phyloP scores from a whole-genome alignment of 1,140 invertebrate genomes.

The Drosophila albomicans region DNA sequence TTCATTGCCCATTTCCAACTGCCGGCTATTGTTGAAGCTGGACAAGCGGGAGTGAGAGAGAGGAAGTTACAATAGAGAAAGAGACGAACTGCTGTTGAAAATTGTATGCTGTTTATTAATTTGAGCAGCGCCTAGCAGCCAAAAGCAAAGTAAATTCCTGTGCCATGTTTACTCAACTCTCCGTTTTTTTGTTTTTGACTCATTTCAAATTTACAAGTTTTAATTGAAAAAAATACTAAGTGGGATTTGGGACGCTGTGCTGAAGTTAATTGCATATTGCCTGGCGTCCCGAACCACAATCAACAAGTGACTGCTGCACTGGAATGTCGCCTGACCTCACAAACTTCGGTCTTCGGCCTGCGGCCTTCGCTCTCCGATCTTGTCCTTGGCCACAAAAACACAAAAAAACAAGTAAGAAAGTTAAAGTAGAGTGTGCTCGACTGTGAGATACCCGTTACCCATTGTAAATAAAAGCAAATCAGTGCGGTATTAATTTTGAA shows the following conservation, averaged over 20 bases:
- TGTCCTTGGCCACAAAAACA: neutral
- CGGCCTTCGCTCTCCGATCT: neutral
- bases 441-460: no score
- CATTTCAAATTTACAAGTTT: conserved; percentile 48
- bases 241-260: conserved; percentile 7
- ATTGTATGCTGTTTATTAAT: conserved; percentile 47
- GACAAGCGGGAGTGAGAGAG: neutral
- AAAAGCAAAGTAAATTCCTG: conserved; percentile 21
- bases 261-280: conserved; percentile 15
- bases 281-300: conserved; percentile 24
- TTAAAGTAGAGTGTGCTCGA: no score
- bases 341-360: no score
- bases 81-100: conserved; percentile 17
- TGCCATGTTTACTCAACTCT: conserved; percentile 20
- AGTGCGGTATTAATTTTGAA: no score
- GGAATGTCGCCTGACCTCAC: conserved; percentile 3
- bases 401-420: no score
- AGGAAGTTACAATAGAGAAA: neutral
- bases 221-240: conserved; percentile 44
- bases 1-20: conserved; percentile 46
- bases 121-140: neutral
- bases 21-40: conserved; percentile 22
- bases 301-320: conserved; percentile 34
- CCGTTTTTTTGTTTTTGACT: neutral
- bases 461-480: no score